These are phyloP conservation scores for Trematocara nigrifrons DNA, from an alignment of 2,113 vertebrate species.

Conservation along the genomic window DNA sequence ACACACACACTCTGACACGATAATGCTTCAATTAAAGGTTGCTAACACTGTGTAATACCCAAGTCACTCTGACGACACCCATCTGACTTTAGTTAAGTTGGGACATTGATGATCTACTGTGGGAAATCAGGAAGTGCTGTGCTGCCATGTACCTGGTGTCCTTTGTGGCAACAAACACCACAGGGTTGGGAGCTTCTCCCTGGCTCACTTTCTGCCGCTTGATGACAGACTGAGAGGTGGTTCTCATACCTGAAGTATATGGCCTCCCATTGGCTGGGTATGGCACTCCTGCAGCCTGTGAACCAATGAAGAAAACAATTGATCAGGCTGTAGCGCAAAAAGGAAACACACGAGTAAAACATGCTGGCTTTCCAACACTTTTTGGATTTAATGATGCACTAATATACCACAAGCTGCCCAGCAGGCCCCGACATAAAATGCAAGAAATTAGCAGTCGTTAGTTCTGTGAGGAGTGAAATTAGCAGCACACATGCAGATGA, in stretches of 20 bases:
- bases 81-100: not conserved
- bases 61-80: not conserved
- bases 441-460: not conserved
- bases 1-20: not conserved
- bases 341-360: rapidly evolving
- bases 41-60: not conserved
- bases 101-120: not conserved
- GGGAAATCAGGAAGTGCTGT: not conserved
- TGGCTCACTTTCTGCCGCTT: constrained; percentile 91
- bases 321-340: not conserved
- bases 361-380: not conserved
- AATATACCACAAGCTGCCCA: not conserved
- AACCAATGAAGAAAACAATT: not conserved
- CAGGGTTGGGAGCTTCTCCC: constrained; percentile 89
- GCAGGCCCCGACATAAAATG: not conserved
- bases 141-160: constrained; percentile 79
- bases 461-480: not conserved
- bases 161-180: constrained; percentile 93
- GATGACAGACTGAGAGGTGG: constrained; percentile 82
- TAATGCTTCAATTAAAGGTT: not conserved
- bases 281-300: constrained; percentile 68
- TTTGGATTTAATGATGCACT: not conserved
- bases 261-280: constrained; percentile 87
- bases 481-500: rapidly evolving
- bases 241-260: constrained; percentile 83